Base-by-base conservation (phyloP, 1,140 invertebrate species). In the Drosophila orena region DNA sequence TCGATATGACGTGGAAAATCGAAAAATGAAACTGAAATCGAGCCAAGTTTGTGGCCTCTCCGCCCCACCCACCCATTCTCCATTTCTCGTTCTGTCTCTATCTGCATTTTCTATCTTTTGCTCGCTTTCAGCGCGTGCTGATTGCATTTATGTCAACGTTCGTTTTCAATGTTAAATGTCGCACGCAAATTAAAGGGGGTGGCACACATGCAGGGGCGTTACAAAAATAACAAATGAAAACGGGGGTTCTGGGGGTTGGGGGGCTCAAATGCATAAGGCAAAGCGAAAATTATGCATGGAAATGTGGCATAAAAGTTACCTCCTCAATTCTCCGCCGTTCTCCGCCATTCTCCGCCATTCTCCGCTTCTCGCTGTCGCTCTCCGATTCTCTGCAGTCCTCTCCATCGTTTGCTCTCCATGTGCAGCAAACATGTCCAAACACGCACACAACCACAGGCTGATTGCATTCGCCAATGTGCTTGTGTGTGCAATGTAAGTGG, bases 61-160 rank as follows among this genome's bases (percentile, higher is more conserved):
- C 30, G 30, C 8, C 8, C 30, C 30, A 10, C 30, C 30, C 8
- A 30, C 30, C 30, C 2, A 30, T 38, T 64, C 34, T 37, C n/a
- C n/a, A 24, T 52, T 17, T 30, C 34, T 62, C 15, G 24, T 20
- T 60, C 35, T 35, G n/a, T n/a, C 17, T 17, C 17, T 17, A 17
- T 34, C 17, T 38, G 22, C 27, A 52, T 53, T 59, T 34, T 70
- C 56, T 54, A 43, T 85, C 52, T 64, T 37, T 49, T 37, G 61
- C 42, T 38, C 42, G 49, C 14, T 34, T 77, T 49, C 54, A 76
- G 58, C 81, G 81, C 81, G 81, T 86, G 81, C 77, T 80, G 81
- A 85, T 85, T 85, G 77, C 81, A 81, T 85, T 85, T 85, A 86
- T 86, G 81, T 84, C 81, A 84, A 84, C 68, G 81, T 86, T 74